Evolutionary conservation across 2,888 invertebrate species (phyloP).

Genomic region (Volucella bombylans): DNA sequence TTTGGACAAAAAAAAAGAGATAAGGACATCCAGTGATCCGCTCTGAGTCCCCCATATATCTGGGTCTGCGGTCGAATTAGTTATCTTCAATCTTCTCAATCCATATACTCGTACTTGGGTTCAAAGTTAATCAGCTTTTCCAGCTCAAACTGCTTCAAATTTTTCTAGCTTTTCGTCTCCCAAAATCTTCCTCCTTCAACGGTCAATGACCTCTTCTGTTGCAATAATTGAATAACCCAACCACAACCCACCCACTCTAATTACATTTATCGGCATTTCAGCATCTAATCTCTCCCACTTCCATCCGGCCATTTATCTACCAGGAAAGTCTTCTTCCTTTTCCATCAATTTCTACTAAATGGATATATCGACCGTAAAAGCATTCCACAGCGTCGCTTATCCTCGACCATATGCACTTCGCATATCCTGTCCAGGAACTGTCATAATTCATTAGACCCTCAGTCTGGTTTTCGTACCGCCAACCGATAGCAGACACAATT

Average conservation of each 20-base stretch:
- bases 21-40: too few species aligned
- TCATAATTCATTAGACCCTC: conserved; percentile 69
- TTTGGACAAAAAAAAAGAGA: too few species aligned
- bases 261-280: conserved; percentile 64
- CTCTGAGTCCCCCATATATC: too few species aligned
- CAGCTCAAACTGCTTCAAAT: too few species aligned
- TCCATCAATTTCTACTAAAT: conserved; percentile 48
- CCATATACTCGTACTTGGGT: too few species aligned
- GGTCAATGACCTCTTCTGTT: conserved; percentile 9
- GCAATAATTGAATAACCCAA: conserved; percentile 24
- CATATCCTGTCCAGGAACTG: conserved; percentile 47
- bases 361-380: conserved; percentile 50
- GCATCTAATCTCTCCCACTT: conserved; percentile 54
- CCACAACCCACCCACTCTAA: conserved; percentile 16
- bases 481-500: conserved; percentile 67
- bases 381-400: conserved; percentile 46
- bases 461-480: conserved; percentile 21
- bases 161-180: too few species aligned
- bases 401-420: conserved; percentile 61
- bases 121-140: too few species aligned
- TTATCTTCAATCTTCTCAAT: too few species aligned
- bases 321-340: conserved; percentile 24
- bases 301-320: conserved; percentile 49
- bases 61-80: too few species aligned
- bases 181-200: background rate